Evolutionary conservation across 2,888 invertebrate species (phyloP).

Genomic region (Scaptomyza cyrtandrae): DNA sequence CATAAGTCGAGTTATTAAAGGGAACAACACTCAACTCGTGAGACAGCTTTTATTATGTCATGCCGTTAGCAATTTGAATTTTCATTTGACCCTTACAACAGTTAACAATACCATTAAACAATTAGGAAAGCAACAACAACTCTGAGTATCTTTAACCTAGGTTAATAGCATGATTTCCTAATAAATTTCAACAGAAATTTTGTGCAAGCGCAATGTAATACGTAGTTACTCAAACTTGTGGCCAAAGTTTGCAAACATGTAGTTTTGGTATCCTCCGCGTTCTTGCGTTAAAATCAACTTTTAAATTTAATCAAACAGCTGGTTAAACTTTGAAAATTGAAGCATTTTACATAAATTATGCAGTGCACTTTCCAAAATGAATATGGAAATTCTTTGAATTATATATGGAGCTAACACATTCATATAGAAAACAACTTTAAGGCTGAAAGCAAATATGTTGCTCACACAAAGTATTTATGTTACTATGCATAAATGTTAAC

Average conservation of each 20-base stretch:
- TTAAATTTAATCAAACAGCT: constrained; percentile 51
- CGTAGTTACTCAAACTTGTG: constrained; percentile 40
- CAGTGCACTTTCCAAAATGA: constrained; percentile 2
- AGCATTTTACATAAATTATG: constrained; percentile 39
- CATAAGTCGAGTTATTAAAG: constrained; percentile 51
- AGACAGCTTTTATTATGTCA: constrained; percentile 14
- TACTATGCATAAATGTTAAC: background rate
- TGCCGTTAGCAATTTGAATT: constrained; percentile 24
- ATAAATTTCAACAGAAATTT: background rate
- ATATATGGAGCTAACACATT: background rate
- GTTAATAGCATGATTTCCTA: constrained; percentile 28
- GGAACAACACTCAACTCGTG: constrained; percentile 10
- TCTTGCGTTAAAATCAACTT: constrained; percentile 59
- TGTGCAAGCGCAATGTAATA: constrained; percentile 20
- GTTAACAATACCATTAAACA: background rate
- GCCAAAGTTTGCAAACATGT: constrained; percentile 37
- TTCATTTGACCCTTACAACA: constrained; percentile 13
- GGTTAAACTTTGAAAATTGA: constrained; percentile 40
- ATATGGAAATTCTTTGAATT: background rate
- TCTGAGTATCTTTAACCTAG: constrained; percentile 48
- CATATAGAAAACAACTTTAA: background rate
- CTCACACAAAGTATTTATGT: background rate
- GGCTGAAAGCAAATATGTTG: no score
- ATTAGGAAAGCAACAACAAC: background rate
- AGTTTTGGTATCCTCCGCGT: constrained; percentile 22